A percentile compares a stretch with the other conserved stretches of the same genome.
Conservation (phyloP, 2,888 invertebrate species). For the Agapetus fuscipes region DNA sequence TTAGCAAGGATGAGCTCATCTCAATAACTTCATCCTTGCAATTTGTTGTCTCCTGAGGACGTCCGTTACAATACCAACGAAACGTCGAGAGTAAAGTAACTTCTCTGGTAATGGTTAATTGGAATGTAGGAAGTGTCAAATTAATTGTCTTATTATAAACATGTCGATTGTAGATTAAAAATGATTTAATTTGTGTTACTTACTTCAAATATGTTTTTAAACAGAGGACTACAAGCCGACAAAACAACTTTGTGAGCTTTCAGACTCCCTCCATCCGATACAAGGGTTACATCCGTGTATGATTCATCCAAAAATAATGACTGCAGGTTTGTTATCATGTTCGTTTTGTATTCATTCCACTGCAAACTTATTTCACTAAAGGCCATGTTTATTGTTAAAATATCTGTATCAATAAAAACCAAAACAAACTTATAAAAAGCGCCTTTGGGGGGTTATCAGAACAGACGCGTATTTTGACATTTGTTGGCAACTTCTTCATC, state of each 20-base stretch:
- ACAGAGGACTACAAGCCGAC: conserved; percentile 58
- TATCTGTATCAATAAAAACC: too few species aligned
- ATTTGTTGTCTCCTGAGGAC: too few species aligned
- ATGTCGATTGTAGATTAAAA: neutral
- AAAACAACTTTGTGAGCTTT: conserved; percentile 60
- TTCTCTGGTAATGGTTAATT: too few species aligned
- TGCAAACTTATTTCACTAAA: conserved; percentile 56
- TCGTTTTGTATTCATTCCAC: conserved; percentile 59
- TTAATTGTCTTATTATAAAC: neutral
- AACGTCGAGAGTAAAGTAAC: too few species aligned
- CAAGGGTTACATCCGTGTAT: conserved; percentile 56
- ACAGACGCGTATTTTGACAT: too few species aligned
- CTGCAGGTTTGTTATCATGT: conserved; percentile 54
- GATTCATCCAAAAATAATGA: conserved; percentile 55
- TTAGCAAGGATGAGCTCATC: too few species aligned
- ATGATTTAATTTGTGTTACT: conserved; percentile 9
- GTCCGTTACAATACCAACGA: too few species aligned
- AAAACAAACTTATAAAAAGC: too few species aligned
- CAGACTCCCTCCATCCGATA: conserved; percentile 55
- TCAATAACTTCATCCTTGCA: too few species aligned
- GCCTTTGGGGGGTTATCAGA: too few species aligned
- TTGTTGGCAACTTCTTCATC: too few species aligned
- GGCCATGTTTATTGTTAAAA: conserved; percentile 12
- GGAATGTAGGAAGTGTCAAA: too few species aligned
- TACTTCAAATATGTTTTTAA: conserved; percentile 55